A percentile compares a stretch with the other conserved stretches of the same genome.
These are phyloP conservation scores for Brachionichthys hirsutus DNA, from an alignment of 2,113 vertebrate species.

Conservation along the genomic window DNA sequence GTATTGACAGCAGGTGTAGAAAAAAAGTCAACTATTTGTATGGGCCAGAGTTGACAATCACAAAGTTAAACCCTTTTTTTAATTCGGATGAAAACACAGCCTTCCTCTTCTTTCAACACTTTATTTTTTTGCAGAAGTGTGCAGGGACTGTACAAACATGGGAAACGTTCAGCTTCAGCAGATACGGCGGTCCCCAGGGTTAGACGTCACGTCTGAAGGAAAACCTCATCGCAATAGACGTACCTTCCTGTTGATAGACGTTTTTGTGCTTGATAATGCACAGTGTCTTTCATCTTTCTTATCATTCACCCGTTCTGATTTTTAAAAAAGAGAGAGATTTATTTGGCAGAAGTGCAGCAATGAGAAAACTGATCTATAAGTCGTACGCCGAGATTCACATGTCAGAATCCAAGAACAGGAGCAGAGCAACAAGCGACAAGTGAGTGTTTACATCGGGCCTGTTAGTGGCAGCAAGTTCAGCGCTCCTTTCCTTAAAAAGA, in stretches of 20 bases:
- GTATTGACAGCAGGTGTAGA: conserved; percentile 23
- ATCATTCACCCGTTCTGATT: conserved; percentile 15
- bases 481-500: conserved; percentile 63
- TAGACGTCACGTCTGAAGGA: conserved; percentile 33
- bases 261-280: conserved; percentile 41
- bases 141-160: conserved; percentile 40
- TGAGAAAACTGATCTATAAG: no score
- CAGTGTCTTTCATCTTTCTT: conserved; percentile 44
- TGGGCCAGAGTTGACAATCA: conserved; percentile 25
- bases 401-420: conserved; percentile 23
- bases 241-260: conserved; percentile 52
- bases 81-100: conserved; percentile 28
- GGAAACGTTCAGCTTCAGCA: conserved; percentile 34
- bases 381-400: no score
- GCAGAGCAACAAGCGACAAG: conserved; percentile 24
- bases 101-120: conserved; percentile 55
- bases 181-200: conserved; percentile 27
- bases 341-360: no score
- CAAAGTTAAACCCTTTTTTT: conserved; percentile 9
- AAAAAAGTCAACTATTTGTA: conserved; percentile 39
- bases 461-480: conserved; percentile 45
- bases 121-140: conserved; percentile 24
- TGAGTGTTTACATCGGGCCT: conserved; percentile 54
- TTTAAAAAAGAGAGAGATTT: not conserved
- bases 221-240: conserved; percentile 42